A percentile compares a stretch with the other conserved stretches of the same genome.
Conservation (phyloP, 1,140 invertebrate species). For the Caerostris darwini region DNA sequence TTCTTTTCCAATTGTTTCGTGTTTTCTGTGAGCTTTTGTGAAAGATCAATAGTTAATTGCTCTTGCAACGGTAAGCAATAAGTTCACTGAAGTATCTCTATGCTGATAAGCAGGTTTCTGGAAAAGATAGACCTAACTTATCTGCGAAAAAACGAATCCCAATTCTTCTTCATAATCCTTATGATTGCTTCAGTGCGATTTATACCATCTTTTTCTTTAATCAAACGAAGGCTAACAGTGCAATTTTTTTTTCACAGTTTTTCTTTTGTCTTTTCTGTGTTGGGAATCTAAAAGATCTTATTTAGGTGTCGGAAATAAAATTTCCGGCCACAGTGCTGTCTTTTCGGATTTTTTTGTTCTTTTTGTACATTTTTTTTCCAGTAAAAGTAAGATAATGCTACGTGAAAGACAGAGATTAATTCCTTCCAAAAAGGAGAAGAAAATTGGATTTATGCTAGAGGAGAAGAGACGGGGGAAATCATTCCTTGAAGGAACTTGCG, state of each 20-base stretch:
- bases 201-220: conserved; percentile 53
- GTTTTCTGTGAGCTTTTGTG: neutral
- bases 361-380: neutral
- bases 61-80: conserved; percentile 40
- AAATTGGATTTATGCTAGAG: conserved; percentile 25
- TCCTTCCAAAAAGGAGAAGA: conserved; percentile 37
- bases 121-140: conserved; percentile 43
- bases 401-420: conserved; percentile 68
- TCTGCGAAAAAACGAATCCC: neutral
- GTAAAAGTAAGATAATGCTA: conserved; percentile 47
- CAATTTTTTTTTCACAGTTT: neutral
- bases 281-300: conserved; percentile 55
- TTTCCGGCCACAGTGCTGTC: conserved; percentile 45
- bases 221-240: conserved; percentile 34
- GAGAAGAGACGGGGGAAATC: neutral
- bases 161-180: conserved; percentile 59
- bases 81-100: conserved; percentile 32
- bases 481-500: neutral
- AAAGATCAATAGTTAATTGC: conserved; percentile 58
- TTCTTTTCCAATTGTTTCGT: conserved; percentile 1
- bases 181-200: conserved; percentile 45
- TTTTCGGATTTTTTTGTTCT: neutral
- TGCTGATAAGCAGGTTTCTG: conserved; percentile 41
- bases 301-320: conserved; percentile 63
- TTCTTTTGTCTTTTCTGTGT: neutral